A percentile compares a stretch with the other conserved stretches of the same genome.
Evolutionary conservation across 2,888 invertebrate genomes (phyloP).

Genomic region (Zygothrica quintamaculata): DNA sequence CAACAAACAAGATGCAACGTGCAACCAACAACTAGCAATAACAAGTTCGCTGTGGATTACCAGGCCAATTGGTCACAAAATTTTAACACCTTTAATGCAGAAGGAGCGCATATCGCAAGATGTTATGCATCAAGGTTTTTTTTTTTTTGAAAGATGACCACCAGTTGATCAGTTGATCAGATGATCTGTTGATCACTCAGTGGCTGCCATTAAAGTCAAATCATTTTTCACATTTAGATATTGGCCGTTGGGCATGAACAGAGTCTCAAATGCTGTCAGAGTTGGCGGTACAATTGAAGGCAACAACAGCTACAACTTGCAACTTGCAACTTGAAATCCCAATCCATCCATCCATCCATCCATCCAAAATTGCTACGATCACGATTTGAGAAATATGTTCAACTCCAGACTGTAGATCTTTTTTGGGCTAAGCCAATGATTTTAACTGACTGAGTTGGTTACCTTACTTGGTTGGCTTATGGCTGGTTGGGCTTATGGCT

Average conservation of each 20-base stretch:
- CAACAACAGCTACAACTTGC: slow-evolving; percentile 41
- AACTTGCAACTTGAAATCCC: slow-evolving; percentile 11
- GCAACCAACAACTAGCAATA: slow-evolving; percentile 22
- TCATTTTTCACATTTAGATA: slow-evolving; percentile 83
- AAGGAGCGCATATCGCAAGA: slow-evolving; percentile 29
- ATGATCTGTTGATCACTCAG: slow-evolving; percentile 76
- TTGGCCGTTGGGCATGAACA: slow-evolving; percentile 51
- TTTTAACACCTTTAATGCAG: slow-evolving; percentile 80
- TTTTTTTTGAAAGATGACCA: slow-evolving; percentile 44
- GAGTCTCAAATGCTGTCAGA: slow-evolving; percentile 14
- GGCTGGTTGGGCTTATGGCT: slow-evolving; percentile 10
- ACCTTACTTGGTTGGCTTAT: too few species aligned
- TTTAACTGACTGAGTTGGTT: slow-evolving; percentile 22
- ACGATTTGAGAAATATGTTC: slow-evolving; percentile 75
- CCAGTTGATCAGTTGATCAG: slow-evolving; percentile 45
- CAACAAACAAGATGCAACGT: too few species aligned
- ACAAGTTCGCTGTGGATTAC: slow-evolving; percentile 40
- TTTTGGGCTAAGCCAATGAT: slow-evolving; percentile 25
- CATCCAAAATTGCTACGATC: slow-evolving; percentile 75
- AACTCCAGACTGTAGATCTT: slow-evolving; percentile 47
- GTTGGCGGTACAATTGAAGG: slow-evolving; percentile 74
- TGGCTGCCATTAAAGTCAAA: slow-evolving; percentile 84
- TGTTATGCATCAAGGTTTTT: slow-evolving; percentile 39
- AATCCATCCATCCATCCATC: slow-evolving; percentile 39
- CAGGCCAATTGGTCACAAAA: slow-evolving; percentile 76